phyloP scores from a whole-genome alignment of 2,797 vertebrate species.

The Toxotes lorentzi region DNA sequence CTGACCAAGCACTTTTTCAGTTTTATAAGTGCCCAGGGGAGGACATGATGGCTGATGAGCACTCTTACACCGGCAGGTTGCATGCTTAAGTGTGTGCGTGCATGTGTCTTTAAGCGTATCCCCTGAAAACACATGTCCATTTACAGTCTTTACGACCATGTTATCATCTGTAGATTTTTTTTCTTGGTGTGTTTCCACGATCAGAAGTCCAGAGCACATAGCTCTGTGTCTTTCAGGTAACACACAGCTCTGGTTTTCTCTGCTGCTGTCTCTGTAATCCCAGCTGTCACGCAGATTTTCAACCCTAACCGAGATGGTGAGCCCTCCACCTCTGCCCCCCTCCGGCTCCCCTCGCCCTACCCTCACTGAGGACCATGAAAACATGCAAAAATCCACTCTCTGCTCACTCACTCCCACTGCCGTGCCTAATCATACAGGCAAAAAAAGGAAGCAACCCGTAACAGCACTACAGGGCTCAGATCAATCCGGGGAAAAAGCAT shows the following conservation, averaged over 20 bases:
- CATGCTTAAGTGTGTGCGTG: slow-evolving; percentile 17
- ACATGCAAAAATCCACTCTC: slow-evolving; percentile 63
- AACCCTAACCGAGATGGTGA: slow-evolving; percentile 43
- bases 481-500: slow-evolving; percentile 64
- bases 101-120: slow-evolving; percentile 28
- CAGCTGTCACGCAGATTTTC: slow-evolving; percentile 62
- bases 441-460: slow-evolving; percentile 48
- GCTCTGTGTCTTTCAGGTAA: slow-evolving; percentile 46
- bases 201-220: slow-evolving; percentile 43
- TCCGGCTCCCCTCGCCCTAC: slow-evolving; percentile 25
- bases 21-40: slow-evolving; percentile 57
- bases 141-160: neutral
- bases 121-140: slow-evolving; percentile 32
- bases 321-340: slow-evolving; percentile 55
- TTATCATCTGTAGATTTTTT: neutral
- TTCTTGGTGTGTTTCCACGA: neutral
- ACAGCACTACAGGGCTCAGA: slow-evolving; percentile 50
- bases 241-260: slow-evolving; percentile 23
- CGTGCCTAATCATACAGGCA: slow-evolving; percentile 65
- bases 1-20: slow-evolving; percentile 73
- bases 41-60: slow-evolving; percentile 45
- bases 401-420: slow-evolving; percentile 48
- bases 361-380: slow-evolving; percentile 56
- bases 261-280: slow-evolving; percentile 54
- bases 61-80: slow-evolving; percentile 41